phyloP scores from a whole-genome alignment of 2,888 invertebrate genomes.

The Diarsia dahlii region DNA sequence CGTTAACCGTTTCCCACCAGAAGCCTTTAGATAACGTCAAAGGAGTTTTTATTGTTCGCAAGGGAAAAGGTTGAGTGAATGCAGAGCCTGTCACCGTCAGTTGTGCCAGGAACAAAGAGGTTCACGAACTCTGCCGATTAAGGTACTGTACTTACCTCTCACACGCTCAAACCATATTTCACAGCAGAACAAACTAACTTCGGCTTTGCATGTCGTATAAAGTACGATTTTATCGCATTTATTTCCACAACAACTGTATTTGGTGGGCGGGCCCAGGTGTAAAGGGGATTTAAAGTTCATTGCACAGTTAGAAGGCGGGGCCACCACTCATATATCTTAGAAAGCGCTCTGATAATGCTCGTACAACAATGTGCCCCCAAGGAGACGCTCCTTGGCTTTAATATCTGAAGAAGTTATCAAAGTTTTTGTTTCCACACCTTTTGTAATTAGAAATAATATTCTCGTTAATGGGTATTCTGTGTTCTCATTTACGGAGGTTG shows the following conservation, averaged over 20 bases:
- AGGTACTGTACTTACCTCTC: slow-evolving; percentile 54
- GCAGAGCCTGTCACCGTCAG: slow-evolving; percentile 63
- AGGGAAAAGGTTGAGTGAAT: slow-evolving; percentile 55
- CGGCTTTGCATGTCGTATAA: slow-evolving; percentile 82
- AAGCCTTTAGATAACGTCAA: slow-evolving; percentile 51
- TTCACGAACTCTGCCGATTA: slow-evolving; percentile 59
- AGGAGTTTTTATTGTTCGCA: slow-evolving; percentile 52
- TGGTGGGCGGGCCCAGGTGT: slow-evolving; percentile 86
- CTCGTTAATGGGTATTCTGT: slow-evolving; percentile 52
- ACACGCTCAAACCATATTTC: slow-evolving; percentile 72
- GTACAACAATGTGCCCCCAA: slow-evolving; percentile 76
- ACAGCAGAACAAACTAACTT: slow-evolving; percentile 74
- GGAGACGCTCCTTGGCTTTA: slow-evolving; percentile 72
- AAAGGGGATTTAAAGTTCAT: slow-evolving; percentile 88
- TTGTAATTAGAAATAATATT: slow-evolving; percentile 62
- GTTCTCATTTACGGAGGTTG: slow-evolving; percentile 31
- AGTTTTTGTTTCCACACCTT: slow-evolving; percentile 56
- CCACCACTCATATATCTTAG: slow-evolving; percentile 84
- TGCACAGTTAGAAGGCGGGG: slow-evolving; percentile 86
- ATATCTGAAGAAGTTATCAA: slow-evolving; percentile 72
- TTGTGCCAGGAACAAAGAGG: slow-evolving; percentile 52
- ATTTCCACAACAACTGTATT: slow-evolving; percentile 86
- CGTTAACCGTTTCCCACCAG: slow-evolving; percentile 56
- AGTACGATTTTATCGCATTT: slow-evolving; percentile 84
- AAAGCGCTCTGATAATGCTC: slow-evolving; percentile 83